phyloP scores from a whole-genome alignment of 2,888 invertebrate species.

The Muscina levida region DNA sequence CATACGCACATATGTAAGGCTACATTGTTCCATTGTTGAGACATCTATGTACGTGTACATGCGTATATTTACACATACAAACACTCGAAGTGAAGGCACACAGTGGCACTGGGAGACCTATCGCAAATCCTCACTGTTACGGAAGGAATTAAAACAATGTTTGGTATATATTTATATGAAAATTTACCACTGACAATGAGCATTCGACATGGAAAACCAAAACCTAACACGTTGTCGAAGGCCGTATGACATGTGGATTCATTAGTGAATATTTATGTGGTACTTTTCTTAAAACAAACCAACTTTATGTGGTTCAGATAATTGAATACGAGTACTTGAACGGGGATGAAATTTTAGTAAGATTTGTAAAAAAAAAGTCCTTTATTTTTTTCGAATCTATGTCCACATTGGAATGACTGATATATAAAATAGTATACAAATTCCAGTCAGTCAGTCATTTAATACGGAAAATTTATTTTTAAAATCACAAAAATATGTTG shows the following conservation, averaged over 20 bases:
- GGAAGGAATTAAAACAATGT: constrained; percentile 53
- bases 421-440: no score
- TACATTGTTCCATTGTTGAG: background rate
- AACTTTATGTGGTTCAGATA: no score
- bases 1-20: background rate
- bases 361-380: no score
- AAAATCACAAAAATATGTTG: no score
- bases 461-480: no score
- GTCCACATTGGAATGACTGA: no score
- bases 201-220: constrained; percentile 43
- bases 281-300: no score
- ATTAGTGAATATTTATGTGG: no score
- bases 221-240: background rate
- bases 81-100: background rate
- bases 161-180: constrained; percentile 30
- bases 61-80: background rate
- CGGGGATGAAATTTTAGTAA: no score
- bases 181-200: constrained; percentile 35
- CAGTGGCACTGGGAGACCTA: background rate
- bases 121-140: constrained; percentile 13
- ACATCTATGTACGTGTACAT: background rate
- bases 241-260: background rate
- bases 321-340: no score
- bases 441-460: no score
- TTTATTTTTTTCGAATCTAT: no score